These are phyloP conservation scores for Stomorhina lunata DNA, from an alignment of 2,888 invertebrate species.

Conservation along the genomic window DNA sequence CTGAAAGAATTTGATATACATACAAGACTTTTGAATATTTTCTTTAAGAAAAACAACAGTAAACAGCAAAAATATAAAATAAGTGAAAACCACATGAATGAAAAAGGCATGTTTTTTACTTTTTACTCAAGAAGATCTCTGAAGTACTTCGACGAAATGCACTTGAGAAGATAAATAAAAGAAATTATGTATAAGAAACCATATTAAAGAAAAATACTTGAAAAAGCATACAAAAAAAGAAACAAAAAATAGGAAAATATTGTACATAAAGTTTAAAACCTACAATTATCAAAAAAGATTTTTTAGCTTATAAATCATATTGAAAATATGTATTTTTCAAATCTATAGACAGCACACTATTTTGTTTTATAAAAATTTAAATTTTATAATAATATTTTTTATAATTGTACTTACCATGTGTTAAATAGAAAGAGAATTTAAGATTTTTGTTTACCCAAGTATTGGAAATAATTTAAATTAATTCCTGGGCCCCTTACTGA, in stretches of 20 bases:
- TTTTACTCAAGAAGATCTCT: slow-evolving; percentile 38
- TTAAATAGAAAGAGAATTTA: background rate
- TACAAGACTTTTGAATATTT: background rate
- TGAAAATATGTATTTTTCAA: slow-evolving; percentile 8
- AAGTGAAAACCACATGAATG: slow-evolving; percentile 22
- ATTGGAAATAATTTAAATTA: slow-evolving; percentile 23
- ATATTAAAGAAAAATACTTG: slow-evolving; percentile 54
- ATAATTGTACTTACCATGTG: slow-evolving; percentile 59
- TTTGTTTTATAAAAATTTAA: background rate
- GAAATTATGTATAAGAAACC: slow-evolving; percentile 51
- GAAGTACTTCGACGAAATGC: slow-evolving; percentile 34
- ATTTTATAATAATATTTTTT: background rate
- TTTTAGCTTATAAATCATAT: background rate
- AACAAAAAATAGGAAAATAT: slow-evolving; percentile 12
- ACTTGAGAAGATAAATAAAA: slow-evolving; percentile 31
- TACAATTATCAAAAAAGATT: background rate
- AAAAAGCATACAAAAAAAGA: slow-evolving; percentile 28
- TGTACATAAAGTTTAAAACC: slow-evolving; percentile 5
- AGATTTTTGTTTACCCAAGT: background rate
- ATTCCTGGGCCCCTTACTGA: slow-evolving; percentile 57
- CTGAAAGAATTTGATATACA: slow-evolving; percentile 29
- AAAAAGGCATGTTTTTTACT: slow-evolving; percentile 34
- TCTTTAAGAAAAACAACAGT: slow-evolving; percentile 8
- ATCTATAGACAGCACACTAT: slow-evolving; percentile 8
- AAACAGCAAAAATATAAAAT: slow-evolving; percentile 2